phyloP scores from a whole-genome alignment of 2,888 invertebrate genomes.

The Nemotelus nigrinus region DNA sequence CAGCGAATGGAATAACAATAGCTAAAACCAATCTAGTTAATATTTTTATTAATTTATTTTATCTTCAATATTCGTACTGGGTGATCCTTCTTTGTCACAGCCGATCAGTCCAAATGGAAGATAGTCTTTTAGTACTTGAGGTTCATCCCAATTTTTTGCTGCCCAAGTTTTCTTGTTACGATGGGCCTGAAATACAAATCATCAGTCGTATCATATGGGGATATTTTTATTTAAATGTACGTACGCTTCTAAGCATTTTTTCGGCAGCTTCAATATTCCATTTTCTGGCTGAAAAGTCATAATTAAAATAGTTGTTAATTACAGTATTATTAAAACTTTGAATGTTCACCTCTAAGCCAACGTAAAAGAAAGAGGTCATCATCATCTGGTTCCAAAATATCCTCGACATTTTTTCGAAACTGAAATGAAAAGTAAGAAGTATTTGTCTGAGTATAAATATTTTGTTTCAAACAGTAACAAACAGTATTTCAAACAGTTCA shows the following conservation, averaged over 20 bases:
- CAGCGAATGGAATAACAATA: conserved; percentile 82
- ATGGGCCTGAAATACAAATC: conserved; percentile 53
- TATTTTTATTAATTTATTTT: not conserved
- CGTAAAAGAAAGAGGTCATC: conserved; percentile 82
- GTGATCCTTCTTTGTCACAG: conserved; percentile 84
- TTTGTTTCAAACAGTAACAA: not conserved
- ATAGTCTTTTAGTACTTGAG: conserved; percentile 75
- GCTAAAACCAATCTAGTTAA: conserved; percentile 65
- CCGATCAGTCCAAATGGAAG: conserved; percentile 84
- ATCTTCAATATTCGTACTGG: conserved; percentile 62
- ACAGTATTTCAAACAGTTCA: too few relatives aligned
- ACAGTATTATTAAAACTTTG: not conserved
- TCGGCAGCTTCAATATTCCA: conserved; percentile 90
- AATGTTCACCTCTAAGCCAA: conserved; percentile 79
- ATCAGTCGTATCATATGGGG: not conserved
- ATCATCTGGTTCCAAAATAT: conserved; percentile 75
- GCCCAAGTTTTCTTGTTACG: conserved; percentile 68
- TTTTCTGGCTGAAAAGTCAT: conserved; percentile 74
- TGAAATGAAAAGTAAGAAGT: conserved; percentile 65
- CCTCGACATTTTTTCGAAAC: conserved; percentile 78
- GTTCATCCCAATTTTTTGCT: conserved; percentile 79
- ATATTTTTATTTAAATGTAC: conserved; percentile 9
- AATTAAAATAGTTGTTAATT: not conserved
- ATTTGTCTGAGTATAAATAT: not conserved
- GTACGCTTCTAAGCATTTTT: conserved; percentile 89